Percentiles rank a stretch among this genome's conserved stretches.
These are phyloP conservation scores for Poeciliopsis turneri DNA, from an alignment of 2,797 vertebrate genomes.

Conservation along the genomic window DNA sequence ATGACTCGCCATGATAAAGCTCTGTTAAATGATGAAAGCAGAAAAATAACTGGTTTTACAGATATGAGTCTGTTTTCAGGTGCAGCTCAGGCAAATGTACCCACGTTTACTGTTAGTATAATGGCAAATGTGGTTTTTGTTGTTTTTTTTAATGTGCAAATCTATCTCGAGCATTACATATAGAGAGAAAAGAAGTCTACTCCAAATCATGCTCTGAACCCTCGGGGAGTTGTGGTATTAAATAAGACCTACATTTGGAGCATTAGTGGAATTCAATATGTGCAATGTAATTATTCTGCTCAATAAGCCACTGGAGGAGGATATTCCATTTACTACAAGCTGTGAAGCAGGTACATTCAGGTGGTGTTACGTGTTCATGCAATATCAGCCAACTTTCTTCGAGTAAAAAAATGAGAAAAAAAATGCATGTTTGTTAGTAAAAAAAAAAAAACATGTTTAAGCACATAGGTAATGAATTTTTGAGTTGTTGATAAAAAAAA, in stretches of 20 bases:
- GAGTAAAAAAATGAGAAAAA: constrained; percentile 16
- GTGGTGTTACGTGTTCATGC: constrained; percentile 69
- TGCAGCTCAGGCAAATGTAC: constrained; percentile 53
- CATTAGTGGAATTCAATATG: constrained; percentile 82
- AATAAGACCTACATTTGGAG: constrained; percentile 81
- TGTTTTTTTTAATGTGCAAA: constrained; percentile 53
- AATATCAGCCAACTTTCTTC: constrained; percentile 60
- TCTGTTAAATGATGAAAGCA: constrained; percentile 27
- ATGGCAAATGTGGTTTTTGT: constrained; percentile 45
- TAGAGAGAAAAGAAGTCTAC: constrained; percentile 69
- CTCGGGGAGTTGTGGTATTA: constrained; percentile 78
- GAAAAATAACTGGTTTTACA: constrained; percentile 44
- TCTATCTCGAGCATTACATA: constrained; percentile 62
- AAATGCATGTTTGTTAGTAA: constrained; percentile 29
- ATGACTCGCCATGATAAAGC: constrained; percentile 10
- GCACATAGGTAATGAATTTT: constrained; percentile 16
- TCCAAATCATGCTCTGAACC: constrained; percentile 73
- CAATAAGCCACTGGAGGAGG: constrained; percentile 83
- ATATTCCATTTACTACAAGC: constrained; percentile 77
- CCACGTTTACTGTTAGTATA: constrained; percentile 53
- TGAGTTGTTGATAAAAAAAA: background rate
- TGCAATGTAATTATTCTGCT: constrained; percentile 84
- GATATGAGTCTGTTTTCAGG: constrained; percentile 43
- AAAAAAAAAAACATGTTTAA: background rate
- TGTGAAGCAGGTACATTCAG: constrained; percentile 69